phyloP scores from a whole-genome alignment of 2,113 vertebrate species.

The Atractosteus spatula region DNA sequence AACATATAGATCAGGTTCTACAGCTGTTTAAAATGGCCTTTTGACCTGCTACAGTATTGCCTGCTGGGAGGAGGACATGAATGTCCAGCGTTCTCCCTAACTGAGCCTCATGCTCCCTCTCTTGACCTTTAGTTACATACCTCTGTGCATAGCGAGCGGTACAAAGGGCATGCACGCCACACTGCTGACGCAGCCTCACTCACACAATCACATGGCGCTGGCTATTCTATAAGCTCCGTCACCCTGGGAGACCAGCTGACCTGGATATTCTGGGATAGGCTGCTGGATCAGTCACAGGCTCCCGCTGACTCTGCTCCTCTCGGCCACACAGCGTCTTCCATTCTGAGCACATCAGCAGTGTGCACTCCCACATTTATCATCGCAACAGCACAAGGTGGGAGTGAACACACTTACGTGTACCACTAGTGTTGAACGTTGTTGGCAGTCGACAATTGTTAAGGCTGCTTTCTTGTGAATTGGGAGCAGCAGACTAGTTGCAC shows the following conservation, averaged over 20 bases:
- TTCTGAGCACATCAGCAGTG: no score
- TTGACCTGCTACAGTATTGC: slow-evolving; percentile 31
- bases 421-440: no score
- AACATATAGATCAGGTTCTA: no score
- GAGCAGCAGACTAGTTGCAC: no score
- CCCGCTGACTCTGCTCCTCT: slow-evolving; percentile 25
- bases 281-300: slow-evolving; percentile 14
- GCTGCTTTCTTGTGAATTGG: no score
- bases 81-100: slow-evolving; percentile 45
- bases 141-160: slow-evolving; percentile 65
- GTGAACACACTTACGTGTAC: no score
- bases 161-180: slow-evolving; percentile 56
- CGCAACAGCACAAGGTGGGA: no score
- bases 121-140: slow-evolving; percentile 70
- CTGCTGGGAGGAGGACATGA: slow-evolving; percentile 35
- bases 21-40: no score
- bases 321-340: neutral
- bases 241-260: slow-evolving; percentile 30
- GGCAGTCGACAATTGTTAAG: no score
- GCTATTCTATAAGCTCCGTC: slow-evolving; percentile 34
- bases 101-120: slow-evolving; percentile 54
- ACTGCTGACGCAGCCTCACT: slow-evolving; percentile 37
- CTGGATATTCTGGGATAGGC: slow-evolving; percentile 33
- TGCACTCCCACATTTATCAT: no score
- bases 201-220: slow-evolving; percentile 24